Percentiles rank a stretch among this genome's conserved stretches.
Conservation (phyloP, 2,888 invertebrate species). For the Marronus borbonicus region DNA sequence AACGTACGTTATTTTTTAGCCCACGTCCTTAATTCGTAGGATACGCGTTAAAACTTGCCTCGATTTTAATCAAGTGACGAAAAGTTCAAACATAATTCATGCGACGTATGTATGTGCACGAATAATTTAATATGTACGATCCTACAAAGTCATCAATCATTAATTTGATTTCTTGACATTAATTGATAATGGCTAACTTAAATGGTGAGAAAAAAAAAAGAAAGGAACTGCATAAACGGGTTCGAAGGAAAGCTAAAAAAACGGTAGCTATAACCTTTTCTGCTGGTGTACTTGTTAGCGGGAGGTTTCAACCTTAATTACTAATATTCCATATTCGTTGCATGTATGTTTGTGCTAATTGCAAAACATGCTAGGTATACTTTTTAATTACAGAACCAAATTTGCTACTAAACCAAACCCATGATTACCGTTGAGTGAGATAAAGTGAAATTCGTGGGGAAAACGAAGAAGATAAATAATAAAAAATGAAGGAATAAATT, state of each 20-base stretch:
- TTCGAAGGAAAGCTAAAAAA: neutral
- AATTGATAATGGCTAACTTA: slow-evolving; percentile 19
- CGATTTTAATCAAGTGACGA: slow-evolving; percentile 28
- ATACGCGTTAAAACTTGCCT: slow-evolving; percentile 11
- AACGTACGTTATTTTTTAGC: neutral
- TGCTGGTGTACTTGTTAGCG: neutral
- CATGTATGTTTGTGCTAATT: no score
- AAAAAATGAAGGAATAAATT: no score
- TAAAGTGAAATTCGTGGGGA: no score
- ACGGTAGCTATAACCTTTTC: neutral
- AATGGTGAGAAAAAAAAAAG: slow-evolving; percentile 17
- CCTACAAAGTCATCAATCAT: slow-evolving; percentile 24
- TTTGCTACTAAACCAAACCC: no score
- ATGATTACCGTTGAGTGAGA: no score
- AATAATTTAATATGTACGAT: neutral
- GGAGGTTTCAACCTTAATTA: slow-evolving; percentile 14
- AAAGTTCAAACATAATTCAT: slow-evolving; percentile 1
- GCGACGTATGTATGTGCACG: neutral
- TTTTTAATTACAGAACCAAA: no score
- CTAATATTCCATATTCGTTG: neutral
- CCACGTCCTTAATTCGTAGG: neutral
- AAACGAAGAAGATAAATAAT: no score
- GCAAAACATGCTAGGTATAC: no score
- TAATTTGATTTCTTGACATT: slow-evolving; percentile 23
- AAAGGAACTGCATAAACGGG: neutral